phyloP scores from a whole-genome alignment of 2,888 invertebrate species.

The Standfussiana lucernea region DNA sequence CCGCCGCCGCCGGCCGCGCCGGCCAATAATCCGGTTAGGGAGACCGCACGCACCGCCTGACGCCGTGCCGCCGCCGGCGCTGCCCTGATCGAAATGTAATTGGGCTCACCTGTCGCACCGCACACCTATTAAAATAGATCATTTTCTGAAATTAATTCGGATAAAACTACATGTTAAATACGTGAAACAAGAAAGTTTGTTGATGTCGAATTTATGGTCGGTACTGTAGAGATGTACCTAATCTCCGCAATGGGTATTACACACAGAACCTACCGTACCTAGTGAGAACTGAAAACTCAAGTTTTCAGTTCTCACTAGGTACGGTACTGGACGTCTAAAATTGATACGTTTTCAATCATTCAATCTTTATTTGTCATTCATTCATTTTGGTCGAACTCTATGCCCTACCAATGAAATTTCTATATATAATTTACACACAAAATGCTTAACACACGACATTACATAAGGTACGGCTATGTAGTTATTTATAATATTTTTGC shows the following conservation, averaged over 20 bases:
- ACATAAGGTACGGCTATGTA: not conserved
- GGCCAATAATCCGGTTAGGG: conserved; percentile 85
- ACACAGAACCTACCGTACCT: not conserved
- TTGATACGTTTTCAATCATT: not conserved
- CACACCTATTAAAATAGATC: conserved; percentile 71
- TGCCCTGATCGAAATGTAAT: conserved; percentile 87
- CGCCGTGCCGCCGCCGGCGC: conserved; percentile 77
- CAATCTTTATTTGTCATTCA: too few species aligned
- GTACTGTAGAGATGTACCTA: not conserved
- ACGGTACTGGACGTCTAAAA: conserved; percentile 1
- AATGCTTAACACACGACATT: not conserved
- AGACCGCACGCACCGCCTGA: conserved; percentile 83
- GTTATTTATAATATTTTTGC: not conserved
- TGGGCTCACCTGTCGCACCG: conserved; percentile 83
- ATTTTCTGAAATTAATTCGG: conserved; percentile 54
- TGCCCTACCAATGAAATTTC: too few species aligned
- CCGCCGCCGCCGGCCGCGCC: conserved; percentile 67
- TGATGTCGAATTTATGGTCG: not conserved
- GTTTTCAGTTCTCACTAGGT: too few species aligned
- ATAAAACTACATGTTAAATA: conserved; percentile 13
- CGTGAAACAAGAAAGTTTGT: conserved; percentile 6
- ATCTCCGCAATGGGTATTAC: not conserved
- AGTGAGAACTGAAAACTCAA: not conserved
- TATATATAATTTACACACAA: not conserved
- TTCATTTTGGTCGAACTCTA: too few species aligned